Evolutionary conservation across 1,140 invertebrate species (phyloP).

Genomic region (Drosophila willistoni): DNA sequence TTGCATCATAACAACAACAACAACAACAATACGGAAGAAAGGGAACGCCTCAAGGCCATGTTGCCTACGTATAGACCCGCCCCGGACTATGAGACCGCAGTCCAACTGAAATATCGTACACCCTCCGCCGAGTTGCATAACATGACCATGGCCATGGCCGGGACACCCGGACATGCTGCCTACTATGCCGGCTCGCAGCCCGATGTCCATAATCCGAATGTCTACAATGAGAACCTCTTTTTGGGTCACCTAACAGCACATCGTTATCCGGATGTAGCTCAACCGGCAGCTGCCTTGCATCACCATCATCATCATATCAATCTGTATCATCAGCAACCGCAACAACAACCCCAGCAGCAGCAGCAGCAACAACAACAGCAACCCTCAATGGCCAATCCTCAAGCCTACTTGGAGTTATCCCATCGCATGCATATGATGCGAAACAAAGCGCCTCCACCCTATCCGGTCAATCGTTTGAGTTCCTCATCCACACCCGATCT

Average conservation of each 20-base stretch:
- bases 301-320: conserved; percentile 69
- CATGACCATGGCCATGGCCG: conserved; percentile 57
- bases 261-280: conserved; percentile 86
- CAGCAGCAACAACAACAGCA: conserved; percentile 30
- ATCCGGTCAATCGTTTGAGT: conserved; percentile 88
- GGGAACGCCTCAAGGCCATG: conserved; percentile 85
- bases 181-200: conserved; percentile 80
- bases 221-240: conserved; percentile 65
- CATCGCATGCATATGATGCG: conserved; percentile 87
- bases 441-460: conserved; percentile 92
- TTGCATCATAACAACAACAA: conserved; percentile 54
- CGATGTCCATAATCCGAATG: conserved; percentile 70
- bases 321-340: conserved; percentile 65
- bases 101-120: conserved; percentile 90
- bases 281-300: conserved; percentile 84
- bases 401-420: conserved; percentile 70
- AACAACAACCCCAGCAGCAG: conserved; percentile 35
- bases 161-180: conserved; percentile 51
- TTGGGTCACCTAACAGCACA: conserved; percentile 72
- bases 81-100: conserved; percentile 96
- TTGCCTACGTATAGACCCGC: conserved; percentile 95
- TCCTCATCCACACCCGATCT: conserved; percentile 92
- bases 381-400: conserved; percentile 35
- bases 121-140: conserved; percentile 82
- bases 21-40: conserved; percentile 59